Percentiles rank a stretch among this genome's conserved stretches.
phyloP scores from a whole-genome alignment of 1,140 invertebrate genomes.

The Achroia grisella region DNA sequence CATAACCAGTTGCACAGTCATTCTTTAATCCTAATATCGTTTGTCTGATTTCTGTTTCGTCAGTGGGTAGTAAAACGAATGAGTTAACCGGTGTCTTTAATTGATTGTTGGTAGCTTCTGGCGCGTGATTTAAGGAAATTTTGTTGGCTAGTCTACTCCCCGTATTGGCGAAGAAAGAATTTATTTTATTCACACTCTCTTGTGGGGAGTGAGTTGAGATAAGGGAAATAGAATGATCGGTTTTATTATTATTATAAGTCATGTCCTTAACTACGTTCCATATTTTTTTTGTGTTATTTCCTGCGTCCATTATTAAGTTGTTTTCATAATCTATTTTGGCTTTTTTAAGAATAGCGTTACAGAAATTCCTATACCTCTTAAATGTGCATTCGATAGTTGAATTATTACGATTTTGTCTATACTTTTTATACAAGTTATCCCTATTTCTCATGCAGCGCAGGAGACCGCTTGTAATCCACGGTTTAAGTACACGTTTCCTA shows the following conservation, averaged over 20 bases:
- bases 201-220: background rate
- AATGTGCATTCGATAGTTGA: conserved; percentile 1
- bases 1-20: conserved; percentile 10
- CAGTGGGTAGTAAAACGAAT: conserved; percentile 3
- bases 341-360: conserved; percentile 6
- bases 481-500: background rate
- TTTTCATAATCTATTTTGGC: conserved; percentile 4
- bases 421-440: conserved; percentile 7
- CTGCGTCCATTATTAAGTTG: background rate
- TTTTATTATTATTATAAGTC: background rate
- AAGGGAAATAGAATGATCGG: background rate
- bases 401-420: conserved; percentile 3
- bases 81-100: background rate
- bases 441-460: conserved; percentile 10
- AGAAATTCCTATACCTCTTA: conserved; percentile 13
- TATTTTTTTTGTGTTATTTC: conserved; percentile 5
- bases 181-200: conserved; percentile 3
- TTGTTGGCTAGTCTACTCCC: conserved; percentile 2
- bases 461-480: conserved; percentile 6
- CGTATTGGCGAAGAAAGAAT: conserved; percentile 6
- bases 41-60: conserved; percentile 5
- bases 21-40: conserved; percentile 4
- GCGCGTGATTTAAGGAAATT: background rate
- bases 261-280: conserved; percentile 9
- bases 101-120: background rate